These are phyloP conservation scores for Balanococcus diminutus DNA, from an alignment of 2,888 invertebrate species.

Conservation along the genomic window DNA sequence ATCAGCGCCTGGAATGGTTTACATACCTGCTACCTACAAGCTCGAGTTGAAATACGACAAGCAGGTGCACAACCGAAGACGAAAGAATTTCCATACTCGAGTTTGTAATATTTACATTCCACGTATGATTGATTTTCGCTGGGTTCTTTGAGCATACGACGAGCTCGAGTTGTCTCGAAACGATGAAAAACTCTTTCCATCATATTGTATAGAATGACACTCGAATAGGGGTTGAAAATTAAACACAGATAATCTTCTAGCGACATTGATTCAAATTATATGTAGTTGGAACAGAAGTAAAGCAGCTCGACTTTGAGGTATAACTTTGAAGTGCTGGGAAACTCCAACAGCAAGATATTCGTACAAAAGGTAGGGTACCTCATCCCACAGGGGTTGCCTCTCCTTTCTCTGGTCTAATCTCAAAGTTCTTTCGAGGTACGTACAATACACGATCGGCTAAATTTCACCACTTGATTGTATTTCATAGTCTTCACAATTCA, in stretches of 20 bases:
- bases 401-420: background rate
- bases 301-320: background rate
- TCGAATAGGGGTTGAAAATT: background rate
- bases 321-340: background rate
- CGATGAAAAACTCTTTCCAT: background rate
- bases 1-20: background rate
- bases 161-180: background rate
- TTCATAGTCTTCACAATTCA: too few relatives aligned
- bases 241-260: background rate
- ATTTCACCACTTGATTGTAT: too few relatives aligned
- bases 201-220: background rate
- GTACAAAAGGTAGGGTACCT: background rate
- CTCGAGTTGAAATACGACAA: background rate
- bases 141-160: background rate
- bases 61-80: slow-evolving; percentile 9
- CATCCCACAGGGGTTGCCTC: background rate
- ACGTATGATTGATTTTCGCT: background rate
- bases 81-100: background rate
- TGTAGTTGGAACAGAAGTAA: background rate
- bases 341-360: background rate
- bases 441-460: too few relatives aligned
- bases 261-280: background rate
- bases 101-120: background rate
- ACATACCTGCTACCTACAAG: background rate
- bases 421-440: background rate